Evolutionary conservation across 2,797 vertebrate genomes (phyloP), one percentile per base, ranked within the genome.

Genomic region (Eleutherodactylus coqui): DNA sequence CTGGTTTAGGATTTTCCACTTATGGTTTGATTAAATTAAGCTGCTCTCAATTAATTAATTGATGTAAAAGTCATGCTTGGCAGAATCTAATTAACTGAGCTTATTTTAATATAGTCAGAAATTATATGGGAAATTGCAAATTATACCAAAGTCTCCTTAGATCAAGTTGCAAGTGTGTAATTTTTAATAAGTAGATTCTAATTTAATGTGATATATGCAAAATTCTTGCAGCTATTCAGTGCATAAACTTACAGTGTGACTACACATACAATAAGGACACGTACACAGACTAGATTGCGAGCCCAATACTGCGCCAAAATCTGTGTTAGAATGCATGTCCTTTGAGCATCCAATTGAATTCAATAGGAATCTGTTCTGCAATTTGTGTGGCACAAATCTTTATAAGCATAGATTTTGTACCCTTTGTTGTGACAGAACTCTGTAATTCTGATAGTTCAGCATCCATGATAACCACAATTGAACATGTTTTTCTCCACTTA

Each of bases 41-140:
- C 67, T 69, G 67, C 38, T 38, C 67, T 38, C 67, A 21, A 38
- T 41, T 69, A 69, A 69, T 69, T 24, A 38, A 38, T 41, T 69
- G 34, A 69, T 69, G 67, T 69, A 69, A 69, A 69, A 69, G 67
- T 24, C 67, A 69, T 69, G 67, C 67, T 69, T 69, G 67, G 34
- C 36, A 24, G 67, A 69, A 69, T 69, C 67, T 41, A 69, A 69
- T 69, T 69, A 69, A 38, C 64, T 38, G 2, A 36, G 67, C 34
- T 38, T 38, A 21, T 69, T 21, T 41, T 38, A 67, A 10, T 38
- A 69, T 21, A 69, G 19, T 69, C 67, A 69, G 67, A 38, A 62
- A 38, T 69, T 67, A 67, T 36, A 36, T 36, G 64, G 10, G 55
- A 60, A 27, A 27, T 27, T 29, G 60, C 5, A 5, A 62, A 62